A percentile compares a stretch with the other conserved stretches of the same genome.
Conservation (phyloP, 2,113 vertebrate species). For the Coturnix japonica region DNA sequence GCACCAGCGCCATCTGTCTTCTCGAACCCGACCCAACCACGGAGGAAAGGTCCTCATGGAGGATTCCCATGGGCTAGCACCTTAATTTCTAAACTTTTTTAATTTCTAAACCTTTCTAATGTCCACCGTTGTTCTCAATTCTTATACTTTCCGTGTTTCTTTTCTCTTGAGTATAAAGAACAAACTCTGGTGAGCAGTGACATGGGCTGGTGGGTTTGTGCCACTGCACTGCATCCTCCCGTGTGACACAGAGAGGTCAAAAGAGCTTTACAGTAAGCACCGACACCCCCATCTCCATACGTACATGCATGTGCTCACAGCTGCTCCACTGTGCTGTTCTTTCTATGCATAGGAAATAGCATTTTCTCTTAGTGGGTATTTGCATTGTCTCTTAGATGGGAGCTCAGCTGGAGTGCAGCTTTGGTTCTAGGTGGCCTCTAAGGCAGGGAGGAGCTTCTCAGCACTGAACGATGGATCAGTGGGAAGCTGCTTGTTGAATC, state of each 20-base stretch:
- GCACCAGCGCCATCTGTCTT: conserved; percentile 35
- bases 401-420: not conserved
- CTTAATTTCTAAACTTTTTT: rapidly evolving
- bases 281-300: rapidly evolving
- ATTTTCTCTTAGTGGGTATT: not conserved
- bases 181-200: rapidly evolving
- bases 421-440: not conserved
- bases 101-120: rapidly evolving
- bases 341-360: rapidly evolving
- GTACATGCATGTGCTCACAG: rapidly evolving
- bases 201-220: rapidly evolving
- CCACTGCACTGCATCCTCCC: not conserved
- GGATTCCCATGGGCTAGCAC: rapidly evolving
- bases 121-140: rapidly evolving
- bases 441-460: not conserved
- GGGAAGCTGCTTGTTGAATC: rapidly evolving
- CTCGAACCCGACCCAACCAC: rapidly evolving
- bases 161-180: not conserved
- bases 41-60: rapidly evolving
- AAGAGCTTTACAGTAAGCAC: not conserved
- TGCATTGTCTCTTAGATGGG: not conserved
- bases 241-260: rapidly evolving
- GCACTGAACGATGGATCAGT: not conserved
- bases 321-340: rapidly evolving
- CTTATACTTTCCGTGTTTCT: rapidly evolving